Conservation (phyloP, 2,888 invertebrate species). For the Pandemis heparana region DNA sequence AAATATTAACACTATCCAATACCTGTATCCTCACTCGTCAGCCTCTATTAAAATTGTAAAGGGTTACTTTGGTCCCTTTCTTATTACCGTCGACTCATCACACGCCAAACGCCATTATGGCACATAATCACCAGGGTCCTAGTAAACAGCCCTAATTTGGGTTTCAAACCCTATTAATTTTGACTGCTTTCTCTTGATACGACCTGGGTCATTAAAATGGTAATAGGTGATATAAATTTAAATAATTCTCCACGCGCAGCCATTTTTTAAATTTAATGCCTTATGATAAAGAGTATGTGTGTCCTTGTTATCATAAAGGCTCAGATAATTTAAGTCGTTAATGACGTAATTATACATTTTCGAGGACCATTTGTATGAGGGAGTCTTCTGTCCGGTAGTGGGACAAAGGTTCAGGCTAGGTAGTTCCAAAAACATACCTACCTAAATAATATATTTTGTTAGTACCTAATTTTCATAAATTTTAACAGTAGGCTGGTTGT, state of each 20-base stretch:
- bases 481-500: too few relatives aligned
- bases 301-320: neutral
- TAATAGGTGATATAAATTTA: constrained; percentile 35
- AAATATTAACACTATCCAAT: neutral
- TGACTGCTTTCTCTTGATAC: constrained; percentile 49
- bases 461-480: too few relatives aligned
- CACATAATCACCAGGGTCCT: constrained; percentile 40
- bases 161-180: constrained; percentile 52
- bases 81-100: constrained; percentile 4
- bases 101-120: constrained; percentile 37
- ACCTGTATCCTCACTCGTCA: neutral
- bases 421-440: too few relatives aligned
- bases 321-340: constrained; percentile 5
- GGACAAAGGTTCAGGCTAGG: too few relatives aligned
- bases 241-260: constrained; percentile 26
- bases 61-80: neutral
- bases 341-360: neutral
- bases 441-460: too few relatives aligned
- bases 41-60: constrained; percentile 1
- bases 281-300: constrained; percentile 8
- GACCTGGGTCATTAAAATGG: constrained; percentile 48
- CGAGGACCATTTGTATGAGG: neutral
- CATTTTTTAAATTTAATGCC: constrained; percentile 22
- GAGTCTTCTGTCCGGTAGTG: too few relatives aligned
- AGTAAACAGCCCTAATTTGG: constrained; percentile 52